These are phyloP conservation scores for Argyrosomus japonicus DNA, from an alignment of 2,113 vertebrate species.

Conservation along the genomic window DNA sequence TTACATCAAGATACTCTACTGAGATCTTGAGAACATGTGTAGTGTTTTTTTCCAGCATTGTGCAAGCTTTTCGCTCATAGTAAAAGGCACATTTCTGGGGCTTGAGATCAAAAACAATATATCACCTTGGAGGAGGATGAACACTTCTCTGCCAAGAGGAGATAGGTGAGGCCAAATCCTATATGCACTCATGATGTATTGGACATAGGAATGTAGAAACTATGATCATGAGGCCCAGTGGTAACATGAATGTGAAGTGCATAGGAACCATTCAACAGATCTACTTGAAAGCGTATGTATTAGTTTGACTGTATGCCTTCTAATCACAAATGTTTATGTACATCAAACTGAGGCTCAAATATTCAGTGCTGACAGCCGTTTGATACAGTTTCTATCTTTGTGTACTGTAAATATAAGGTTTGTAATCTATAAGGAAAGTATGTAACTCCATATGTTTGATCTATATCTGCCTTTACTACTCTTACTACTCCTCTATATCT, in stretches of 20 bases:
- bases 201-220: slow-evolving; percentile 5
- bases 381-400: slow-evolving; percentile 35
- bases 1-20: slow-evolving; percentile 36
- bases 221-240: not conserved
- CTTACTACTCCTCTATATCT: slow-evolving; percentile 31
- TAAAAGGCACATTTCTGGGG: slow-evolving; percentile 13
- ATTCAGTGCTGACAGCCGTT: slow-evolving; percentile 34
- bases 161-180: slow-evolving; percentile 30
- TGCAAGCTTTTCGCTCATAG: slow-evolving; percentile 21
- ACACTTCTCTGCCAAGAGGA: slow-evolving; percentile 28
- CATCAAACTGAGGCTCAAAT: not conserved
- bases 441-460: slow-evolving; percentile 44
- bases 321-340: not conserved
- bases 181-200: slow-evolving; percentile 1
- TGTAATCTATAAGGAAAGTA: not conserved
- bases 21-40: not conserved
- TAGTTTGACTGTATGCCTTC: not conserved
- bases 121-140: slow-evolving; percentile 20
- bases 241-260: not conserved
- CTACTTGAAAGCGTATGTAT: not conserved
- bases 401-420: not conserved
- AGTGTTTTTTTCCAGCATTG: slow-evolving; percentile 8
- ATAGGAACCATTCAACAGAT: not conserved
- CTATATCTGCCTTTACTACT: slow-evolving; percentile 34
- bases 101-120: slow-evolving; percentile 47